Conservation (phyloP, 2,888 invertebrate species). For the Apamea anceps region DNA sequence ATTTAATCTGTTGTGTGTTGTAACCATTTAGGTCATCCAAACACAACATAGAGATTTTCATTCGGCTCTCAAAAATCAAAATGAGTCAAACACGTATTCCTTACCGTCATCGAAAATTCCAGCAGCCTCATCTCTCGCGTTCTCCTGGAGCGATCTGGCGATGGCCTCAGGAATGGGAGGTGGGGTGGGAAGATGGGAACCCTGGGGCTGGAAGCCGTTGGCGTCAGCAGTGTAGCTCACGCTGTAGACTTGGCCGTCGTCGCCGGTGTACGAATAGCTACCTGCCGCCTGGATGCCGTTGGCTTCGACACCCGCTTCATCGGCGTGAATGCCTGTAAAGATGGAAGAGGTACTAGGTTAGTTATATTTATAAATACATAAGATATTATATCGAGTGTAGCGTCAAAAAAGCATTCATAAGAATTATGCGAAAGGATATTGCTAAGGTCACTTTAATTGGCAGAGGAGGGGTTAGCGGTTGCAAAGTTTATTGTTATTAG, state of each 20-base stretch:
- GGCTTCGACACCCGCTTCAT: conserved; percentile 83
- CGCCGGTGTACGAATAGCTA: conserved; percentile 90
- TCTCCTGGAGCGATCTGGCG: conserved; percentile 86
- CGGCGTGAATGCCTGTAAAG: conserved; percentile 83
- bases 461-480: too few relatives aligned
- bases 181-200: conserved; percentile 90
- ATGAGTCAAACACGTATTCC: conserved; percentile 17
- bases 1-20: background rate
- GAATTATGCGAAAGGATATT: too few relatives aligned
- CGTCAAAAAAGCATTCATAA: background rate
- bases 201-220: conserved; percentile 89
- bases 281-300: conserved; percentile 89
- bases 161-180: conserved; percentile 91
- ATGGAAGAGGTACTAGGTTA: background rate
- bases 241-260: conserved; percentile 90
- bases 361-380: background rate
- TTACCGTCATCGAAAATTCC: conserved; percentile 89
- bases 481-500: background rate
- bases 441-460: background rate
- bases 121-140: conserved; percentile 89
- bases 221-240: conserved; percentile 86
- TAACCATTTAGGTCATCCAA: background rate
- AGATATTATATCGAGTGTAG: background rate
- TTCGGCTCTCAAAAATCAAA: background rate
- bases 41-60: background rate